These are phyloP conservation scores for Myotis brandtii DNA, from an alignment of 2,113 vertebrate species.

Conservation along the genomic window DNA sequence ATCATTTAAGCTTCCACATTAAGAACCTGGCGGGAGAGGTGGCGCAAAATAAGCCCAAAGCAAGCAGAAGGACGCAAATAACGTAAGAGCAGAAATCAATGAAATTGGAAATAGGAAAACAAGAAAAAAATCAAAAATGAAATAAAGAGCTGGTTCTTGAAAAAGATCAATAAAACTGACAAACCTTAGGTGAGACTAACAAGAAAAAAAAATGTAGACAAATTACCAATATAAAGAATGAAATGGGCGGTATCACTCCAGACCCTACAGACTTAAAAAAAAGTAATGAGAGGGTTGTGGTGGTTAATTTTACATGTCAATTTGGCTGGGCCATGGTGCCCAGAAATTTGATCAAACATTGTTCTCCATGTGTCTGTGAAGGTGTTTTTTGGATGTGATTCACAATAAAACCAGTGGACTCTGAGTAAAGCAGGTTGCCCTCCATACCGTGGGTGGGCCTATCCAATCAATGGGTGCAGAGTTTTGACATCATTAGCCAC, in stretches of 20 bases:
- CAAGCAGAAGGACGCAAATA: neutral
- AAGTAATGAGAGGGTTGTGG: neutral
- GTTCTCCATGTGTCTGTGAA: neutral
- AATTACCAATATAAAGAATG: neutral
- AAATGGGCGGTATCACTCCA: neutral
- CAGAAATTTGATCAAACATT: neutral
- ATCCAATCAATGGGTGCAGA: neutral
- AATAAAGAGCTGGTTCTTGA: neutral
- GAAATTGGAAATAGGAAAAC: neutral
- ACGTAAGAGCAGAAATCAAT: neutral
- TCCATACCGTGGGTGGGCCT: neutral
- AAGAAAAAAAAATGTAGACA: neutral
- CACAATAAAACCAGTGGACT: too few relatives aligned
- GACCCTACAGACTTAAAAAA: neutral
- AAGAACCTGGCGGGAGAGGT: neutral
- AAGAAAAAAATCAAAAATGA: neutral
- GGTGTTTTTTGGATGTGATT: neutral
- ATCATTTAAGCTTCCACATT: too few relatives aligned
- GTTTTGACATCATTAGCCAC: neutral
- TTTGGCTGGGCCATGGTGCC: neutral
- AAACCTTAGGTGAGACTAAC: neutral
- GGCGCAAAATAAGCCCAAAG: neutral
- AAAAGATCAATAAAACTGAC: neutral
- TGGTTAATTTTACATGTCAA: neutral
- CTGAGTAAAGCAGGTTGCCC: neutral